These are phyloP conservation scores for Tetragonisca angustula DNA, from an alignment of 2,888 invertebrate species.

Conservation along the genomic window DNA sequence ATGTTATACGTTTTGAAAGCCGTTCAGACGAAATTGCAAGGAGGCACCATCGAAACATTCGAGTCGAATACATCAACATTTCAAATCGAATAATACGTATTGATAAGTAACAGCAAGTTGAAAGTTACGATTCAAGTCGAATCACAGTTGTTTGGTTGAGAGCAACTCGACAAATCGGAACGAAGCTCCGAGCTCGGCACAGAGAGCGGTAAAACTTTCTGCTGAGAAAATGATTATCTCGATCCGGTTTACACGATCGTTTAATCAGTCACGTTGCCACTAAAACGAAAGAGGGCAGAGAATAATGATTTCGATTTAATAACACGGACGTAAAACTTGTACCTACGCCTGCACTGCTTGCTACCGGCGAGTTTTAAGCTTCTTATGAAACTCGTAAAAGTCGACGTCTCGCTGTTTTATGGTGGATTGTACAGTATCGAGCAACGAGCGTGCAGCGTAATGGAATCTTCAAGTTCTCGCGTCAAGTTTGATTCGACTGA, in stretches of 20 bases:
- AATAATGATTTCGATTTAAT: not conserved
- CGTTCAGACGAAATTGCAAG: not conserved
- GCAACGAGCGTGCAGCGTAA: not conserved
- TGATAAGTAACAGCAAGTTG: too few relatives aligned
- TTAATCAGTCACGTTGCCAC: not conserved
- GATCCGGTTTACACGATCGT: not conserved
- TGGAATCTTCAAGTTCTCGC: not conserved
- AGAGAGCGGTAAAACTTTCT: too few relatives aligned
- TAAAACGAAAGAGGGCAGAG: not conserved
- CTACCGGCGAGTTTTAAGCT: not conserved
- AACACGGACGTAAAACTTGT: not conserved
- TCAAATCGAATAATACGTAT: not conserved
- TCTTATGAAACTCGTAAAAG: conserved; percentile 4
- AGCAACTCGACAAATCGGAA: not conserved
- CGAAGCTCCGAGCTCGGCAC: not conserved
- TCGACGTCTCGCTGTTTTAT: not conserved
- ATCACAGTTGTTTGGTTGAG: not conserved
- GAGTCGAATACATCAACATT: not conserved
- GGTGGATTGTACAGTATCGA: not conserved
- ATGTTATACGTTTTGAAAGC: too few relatives aligned
- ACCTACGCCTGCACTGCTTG: not conserved
- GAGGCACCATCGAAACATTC: not conserved
- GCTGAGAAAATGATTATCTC: not conserved
- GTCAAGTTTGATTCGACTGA: too few relatives aligned
- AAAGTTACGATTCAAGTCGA: not conserved